These are phyloP conservation scores for Helicolenus hilgendorfi DNA, from an alignment of 2,797 vertebrate genomes.

Conservation along the genomic window DNA sequence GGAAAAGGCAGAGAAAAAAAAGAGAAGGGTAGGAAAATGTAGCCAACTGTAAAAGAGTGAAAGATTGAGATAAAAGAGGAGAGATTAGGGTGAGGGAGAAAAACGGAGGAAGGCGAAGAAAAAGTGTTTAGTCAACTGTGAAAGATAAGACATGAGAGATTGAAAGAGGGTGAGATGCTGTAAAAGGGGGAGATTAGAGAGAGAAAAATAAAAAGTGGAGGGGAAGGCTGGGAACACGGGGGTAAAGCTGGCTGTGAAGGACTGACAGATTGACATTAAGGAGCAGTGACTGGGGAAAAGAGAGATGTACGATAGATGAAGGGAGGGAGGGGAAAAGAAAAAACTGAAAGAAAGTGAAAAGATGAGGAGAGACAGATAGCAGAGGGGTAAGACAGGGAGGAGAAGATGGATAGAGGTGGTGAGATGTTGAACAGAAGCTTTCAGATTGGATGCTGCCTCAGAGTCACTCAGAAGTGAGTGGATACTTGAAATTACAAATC, in stretches of 20 bases:
- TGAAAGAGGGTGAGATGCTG: constrained; percentile 25
- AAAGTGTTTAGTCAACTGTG: constrained; percentile 82
- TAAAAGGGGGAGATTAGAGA: constrained; percentile 61
- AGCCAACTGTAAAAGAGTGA: constrained; percentile 72
- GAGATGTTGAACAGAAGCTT: constrained; percentile 16
- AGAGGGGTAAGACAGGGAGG: constrained; percentile 4
- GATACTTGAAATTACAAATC: constrained; percentile 23
- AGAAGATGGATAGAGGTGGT: constrained; percentile 12
- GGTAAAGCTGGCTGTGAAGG: constrained; percentile 49
- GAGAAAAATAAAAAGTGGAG: constrained; percentile 35
- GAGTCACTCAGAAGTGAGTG: constrained; percentile 4
- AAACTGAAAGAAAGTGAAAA: constrained; percentile 31
- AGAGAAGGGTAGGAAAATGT: constrained; percentile 53
- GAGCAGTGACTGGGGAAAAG: constrained; percentile 22
- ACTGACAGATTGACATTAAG: constrained; percentile 52
- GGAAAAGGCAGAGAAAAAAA: constrained; percentile 26
- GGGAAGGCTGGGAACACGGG: constrained; percentile 53
- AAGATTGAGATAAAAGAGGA: constrained; percentile 80
- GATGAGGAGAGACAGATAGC: neutral
- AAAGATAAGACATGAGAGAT: constrained; percentile 75
- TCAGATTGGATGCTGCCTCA: constrained; percentile 15
- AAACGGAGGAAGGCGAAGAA: constrained; percentile 64
- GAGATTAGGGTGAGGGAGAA: constrained; percentile 55
- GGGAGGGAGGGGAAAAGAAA: neutral
- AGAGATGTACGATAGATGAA: constrained; percentile 45